phyloP scores from a whole-genome alignment of 2,797 vertebrate genomes.

The Sibirionetta formosa region DNA sequence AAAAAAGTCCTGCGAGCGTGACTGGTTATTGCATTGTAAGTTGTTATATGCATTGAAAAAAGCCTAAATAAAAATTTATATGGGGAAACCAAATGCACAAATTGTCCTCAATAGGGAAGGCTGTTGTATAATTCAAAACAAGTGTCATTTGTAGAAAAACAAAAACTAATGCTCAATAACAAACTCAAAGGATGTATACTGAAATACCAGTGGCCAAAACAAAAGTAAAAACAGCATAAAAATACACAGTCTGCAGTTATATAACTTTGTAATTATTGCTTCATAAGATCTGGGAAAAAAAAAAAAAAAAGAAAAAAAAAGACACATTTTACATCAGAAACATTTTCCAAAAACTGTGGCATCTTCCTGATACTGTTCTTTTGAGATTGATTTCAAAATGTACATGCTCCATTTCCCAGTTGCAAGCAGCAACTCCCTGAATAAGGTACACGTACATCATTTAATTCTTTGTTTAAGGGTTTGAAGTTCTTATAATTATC shows the following conservation, averaged over 20 bases:
- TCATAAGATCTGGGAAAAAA: not conserved
- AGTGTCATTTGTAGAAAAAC: not conserved
- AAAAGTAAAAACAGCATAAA: conserved; percentile 14
- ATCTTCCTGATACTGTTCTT: not conserved
- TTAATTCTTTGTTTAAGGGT: not conserved
- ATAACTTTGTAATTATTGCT: not conserved
- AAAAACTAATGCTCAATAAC: not conserved
- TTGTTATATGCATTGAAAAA: not conserved
- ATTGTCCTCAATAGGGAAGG: not conserved
- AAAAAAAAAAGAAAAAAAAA: not conserved
- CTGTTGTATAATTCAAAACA: not conserved
- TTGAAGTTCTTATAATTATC: not conserved
- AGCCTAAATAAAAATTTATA: not conserved
- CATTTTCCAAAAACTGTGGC: not conserved
- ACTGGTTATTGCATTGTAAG: not conserved
- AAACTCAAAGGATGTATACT: not conserved
- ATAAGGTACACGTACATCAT: not conserved
- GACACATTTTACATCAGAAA: not conserved
- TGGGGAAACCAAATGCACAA: not conserved
- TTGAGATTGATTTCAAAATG: not conserved
- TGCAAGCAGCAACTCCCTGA: not conserved
- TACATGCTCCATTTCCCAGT: not conserved
- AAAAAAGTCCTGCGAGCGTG: not conserved
- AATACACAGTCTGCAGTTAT: not conserved
- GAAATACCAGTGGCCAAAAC: not conserved